Percentiles rank a stretch among this genome's conserved stretches.
Evolutionary conservation across 2,797 vertebrate genomes (phyloP).

Genomic region (Propithecus deckenii): DNA sequence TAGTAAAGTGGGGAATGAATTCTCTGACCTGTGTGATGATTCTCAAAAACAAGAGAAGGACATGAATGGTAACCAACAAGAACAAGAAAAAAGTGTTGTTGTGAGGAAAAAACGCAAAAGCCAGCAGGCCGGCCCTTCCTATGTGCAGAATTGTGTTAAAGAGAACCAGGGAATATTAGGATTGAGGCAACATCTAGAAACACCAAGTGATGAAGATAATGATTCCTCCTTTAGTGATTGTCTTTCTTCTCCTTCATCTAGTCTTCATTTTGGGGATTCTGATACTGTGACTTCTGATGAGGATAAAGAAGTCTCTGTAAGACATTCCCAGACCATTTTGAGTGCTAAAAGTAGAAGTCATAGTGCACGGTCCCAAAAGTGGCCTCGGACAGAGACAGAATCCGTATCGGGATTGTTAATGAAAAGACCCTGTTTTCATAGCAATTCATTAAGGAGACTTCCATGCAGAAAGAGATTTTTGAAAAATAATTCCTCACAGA

Average conservation of each 20-base stretch:
- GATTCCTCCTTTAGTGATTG: slow-evolving; percentile 99
- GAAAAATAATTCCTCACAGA: slow-evolving; percentile 91
- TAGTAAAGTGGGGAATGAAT: slow-evolving; percentile 94
- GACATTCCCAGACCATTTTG: slow-evolving; percentile 85
- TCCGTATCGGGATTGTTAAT: slow-evolving; percentile 90
- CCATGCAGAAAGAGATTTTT: slow-evolving; percentile 94
- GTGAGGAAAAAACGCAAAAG: slow-evolving; percentile 96
- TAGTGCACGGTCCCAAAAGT: slow-evolving; percentile 92
- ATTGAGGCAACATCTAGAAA: slow-evolving; percentile 89
- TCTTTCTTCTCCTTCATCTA: slow-evolving; percentile 97
- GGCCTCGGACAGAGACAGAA: slow-evolving; percentile 94
- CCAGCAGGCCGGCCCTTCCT: slow-evolving; percentile 98
- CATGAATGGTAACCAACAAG: slow-evolving; percentile 88
- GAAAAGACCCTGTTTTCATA: slow-evolving; percentile 94
- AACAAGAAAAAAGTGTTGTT: slow-evolving; percentile 92
- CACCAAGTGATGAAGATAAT: slow-evolving; percentile 93
- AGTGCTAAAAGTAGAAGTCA: slow-evolving; percentile 89
- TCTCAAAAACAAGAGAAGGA: slow-evolving; percentile 92
- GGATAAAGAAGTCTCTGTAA: slow-evolving; percentile 87
- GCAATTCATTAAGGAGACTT: slow-evolving; percentile 86
- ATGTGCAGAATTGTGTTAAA: slow-evolving; percentile 91
- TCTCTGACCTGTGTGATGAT: slow-evolving; percentile 93
- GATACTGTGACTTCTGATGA: slow-evolving; percentile 98
- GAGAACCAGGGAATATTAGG: slow-evolving; percentile 88
- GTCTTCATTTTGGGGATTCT: slow-evolving; percentile 96